phyloP scores from a whole-genome alignment of 2,888 invertebrate genomes.

The Drosophila subquinaria region DNA sequence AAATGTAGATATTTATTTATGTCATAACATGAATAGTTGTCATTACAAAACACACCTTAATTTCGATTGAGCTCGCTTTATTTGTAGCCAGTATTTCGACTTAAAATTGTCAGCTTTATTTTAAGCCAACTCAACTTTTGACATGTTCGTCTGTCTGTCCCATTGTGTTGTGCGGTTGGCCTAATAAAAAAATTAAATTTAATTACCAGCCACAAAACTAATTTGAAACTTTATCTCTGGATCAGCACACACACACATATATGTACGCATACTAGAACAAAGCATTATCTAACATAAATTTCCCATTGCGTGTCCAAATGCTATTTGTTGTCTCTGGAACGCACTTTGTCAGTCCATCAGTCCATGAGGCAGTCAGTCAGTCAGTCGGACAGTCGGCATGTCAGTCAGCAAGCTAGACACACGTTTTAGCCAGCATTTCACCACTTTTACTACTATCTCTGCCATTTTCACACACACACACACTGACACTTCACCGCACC shows the following conservation, averaged over 20 bases:
- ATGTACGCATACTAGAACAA: constrained; percentile 14
- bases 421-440: constrained; percentile 66
- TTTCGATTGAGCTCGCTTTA: background rate
- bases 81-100: background rate
- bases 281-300: constrained; percentile 80
- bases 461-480: constrained; percentile 56
- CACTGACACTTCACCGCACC: constrained; percentile 1
- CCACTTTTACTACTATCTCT: constrained; percentile 66
- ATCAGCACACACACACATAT: constrained; percentile 50
- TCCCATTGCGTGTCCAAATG: constrained; percentile 76
- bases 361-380: constrained; percentile 44
- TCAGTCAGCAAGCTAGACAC: constrained; percentile 47
- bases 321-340: constrained; percentile 72
- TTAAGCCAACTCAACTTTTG: constrained; percentile 29
- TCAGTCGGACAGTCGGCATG: constrained; percentile 34
- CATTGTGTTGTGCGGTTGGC: constrained; percentile 57
- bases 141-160: constrained; percentile 9
- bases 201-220: constrained; percentile 79
- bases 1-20: background rate
- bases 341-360: constrained; percentile 39
- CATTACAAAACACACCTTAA: constrained; percentile 5
- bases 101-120: constrained; percentile 33
- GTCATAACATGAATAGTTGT: background rate
- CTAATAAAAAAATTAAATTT: constrained; percentile 79
- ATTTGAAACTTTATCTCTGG: constrained; percentile 76